phyloP scores from a whole-genome alignment of 2,797 vertebrate genomes.

The Lutjanus campechanus region DNA sequence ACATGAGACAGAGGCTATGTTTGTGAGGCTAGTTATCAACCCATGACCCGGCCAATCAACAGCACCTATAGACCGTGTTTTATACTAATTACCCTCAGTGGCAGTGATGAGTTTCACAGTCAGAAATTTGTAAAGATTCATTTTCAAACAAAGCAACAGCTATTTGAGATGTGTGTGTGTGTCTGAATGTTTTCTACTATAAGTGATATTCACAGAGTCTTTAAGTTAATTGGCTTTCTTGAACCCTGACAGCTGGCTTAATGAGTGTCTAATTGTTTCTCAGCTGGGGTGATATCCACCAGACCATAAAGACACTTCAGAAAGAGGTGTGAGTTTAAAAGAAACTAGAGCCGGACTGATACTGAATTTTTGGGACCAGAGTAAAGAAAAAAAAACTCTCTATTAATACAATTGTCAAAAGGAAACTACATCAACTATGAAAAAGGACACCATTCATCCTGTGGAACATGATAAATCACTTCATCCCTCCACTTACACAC shows the following conservation, averaged over 20 bases:
- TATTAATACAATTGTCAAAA: no score
- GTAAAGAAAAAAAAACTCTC: no score
- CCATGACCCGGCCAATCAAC: slow-evolving; percentile 37
- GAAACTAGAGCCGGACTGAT: no score
- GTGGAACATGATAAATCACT: slow-evolving; percentile 19
- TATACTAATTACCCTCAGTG: slow-evolving; percentile 59
- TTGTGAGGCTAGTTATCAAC: slow-evolving; percentile 33
- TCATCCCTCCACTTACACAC: not conserved
- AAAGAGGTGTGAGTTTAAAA: slow-evolving; percentile 49
- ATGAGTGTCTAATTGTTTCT: slow-evolving; percentile 83
- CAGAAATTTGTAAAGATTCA: slow-evolving; percentile 45
- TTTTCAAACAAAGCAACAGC: slow-evolving; percentile 79
- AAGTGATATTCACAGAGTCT: slow-evolving; percentile 65
- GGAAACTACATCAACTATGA: slow-evolving; percentile 4
- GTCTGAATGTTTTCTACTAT: slow-evolving; percentile 56
- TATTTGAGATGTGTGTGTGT: slow-evolving; percentile 62
- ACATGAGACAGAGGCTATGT: slow-evolving; percentile 20
- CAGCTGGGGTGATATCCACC: slow-evolving; percentile 71
- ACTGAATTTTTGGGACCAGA: no score
- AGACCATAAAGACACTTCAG: slow-evolving; percentile 47
- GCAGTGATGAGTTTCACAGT: slow-evolving; percentile 60
- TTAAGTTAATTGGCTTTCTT: slow-evolving; percentile 82
- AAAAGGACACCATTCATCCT: slow-evolving; percentile 14
- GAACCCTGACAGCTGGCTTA: slow-evolving; percentile 76
- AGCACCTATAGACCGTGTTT: slow-evolving; percentile 46